A percentile compares a stretch with the other conserved stretches of the same genome.
Evolutionary conservation across 30 jellyfish, hydroid and myxozoan genomes (phyloP).

Genomic region (Mastigias papua): DNA sequence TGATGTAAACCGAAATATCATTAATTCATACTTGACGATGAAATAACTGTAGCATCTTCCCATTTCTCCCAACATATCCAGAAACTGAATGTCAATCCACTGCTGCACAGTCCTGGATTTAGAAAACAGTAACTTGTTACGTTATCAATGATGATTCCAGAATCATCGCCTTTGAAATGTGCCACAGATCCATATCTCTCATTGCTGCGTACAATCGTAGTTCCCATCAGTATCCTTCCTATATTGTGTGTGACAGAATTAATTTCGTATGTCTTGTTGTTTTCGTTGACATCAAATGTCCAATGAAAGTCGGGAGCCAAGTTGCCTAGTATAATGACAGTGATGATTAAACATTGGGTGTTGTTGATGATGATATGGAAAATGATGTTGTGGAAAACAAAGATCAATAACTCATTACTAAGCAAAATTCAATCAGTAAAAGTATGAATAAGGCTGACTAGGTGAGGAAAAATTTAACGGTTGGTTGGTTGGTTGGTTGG

Average conservation of each 20-base stretch:
- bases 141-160: constrained; percentile 49
- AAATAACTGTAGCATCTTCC: neutral
- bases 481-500: too few relatives aligned
- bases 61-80: constrained; percentile 26
- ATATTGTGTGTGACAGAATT: constrained; percentile 40
- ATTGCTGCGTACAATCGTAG: neutral
- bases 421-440: too few relatives aligned
- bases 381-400: too few relatives aligned
- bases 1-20: too few relatives aligned
- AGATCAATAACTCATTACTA: too few relatives aligned
- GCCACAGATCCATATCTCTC: constrained; percentile 58
- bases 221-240: constrained; percentile 26
- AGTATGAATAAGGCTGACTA: too few relatives aligned
- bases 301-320: constrained; percentile 48
- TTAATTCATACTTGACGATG: constrained; percentile 15
- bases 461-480: too few relatives aligned
- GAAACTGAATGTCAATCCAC: constrained; percentile 49
- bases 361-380: too few relatives aligned
- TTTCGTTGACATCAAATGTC: constrained; percentile 42
- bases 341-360: too few relatives aligned
- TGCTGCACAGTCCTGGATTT: constrained; percentile 20
- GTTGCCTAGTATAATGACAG: constrained; percentile 1
- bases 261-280: constrained; percentile 9
- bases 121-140: constrained; percentile 63
- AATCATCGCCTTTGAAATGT: constrained; percentile 17